These are phyloP conservation scores for Scleropages formosus DNA, from an alignment of 2,797 vertebrate species.

Conservation along the genomic window DNA sequence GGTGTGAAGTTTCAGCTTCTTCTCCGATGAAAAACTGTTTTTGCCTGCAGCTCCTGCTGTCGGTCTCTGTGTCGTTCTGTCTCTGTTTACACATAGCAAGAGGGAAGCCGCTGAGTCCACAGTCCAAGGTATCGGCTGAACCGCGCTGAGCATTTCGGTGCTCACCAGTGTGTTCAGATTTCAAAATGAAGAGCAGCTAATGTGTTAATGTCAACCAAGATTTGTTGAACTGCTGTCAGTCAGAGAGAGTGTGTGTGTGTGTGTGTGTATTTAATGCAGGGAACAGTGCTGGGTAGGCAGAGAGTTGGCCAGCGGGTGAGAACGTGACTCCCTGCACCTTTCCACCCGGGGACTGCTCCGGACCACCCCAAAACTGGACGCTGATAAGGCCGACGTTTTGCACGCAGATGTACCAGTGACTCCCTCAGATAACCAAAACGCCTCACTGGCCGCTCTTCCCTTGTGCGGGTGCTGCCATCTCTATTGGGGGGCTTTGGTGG, in stretches of 20 bases:
- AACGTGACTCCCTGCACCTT: not conserved
- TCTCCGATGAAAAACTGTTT: not conserved
- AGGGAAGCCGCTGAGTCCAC: not conserved
- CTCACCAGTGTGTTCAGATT: not conserved
- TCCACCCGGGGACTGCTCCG: too few relatives aligned
- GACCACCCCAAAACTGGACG: too few relatives aligned
- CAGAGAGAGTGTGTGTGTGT: not conserved
- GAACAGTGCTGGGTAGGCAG: not conserved
- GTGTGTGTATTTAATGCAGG: not conserved
- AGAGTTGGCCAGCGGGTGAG: not conserved
- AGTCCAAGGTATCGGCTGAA: not conserved
- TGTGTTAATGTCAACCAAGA: not conserved
- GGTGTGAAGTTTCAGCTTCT: not conserved
- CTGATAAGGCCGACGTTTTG: too few relatives aligned
- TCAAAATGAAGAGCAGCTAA: not conserved
- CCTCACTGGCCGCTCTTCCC: too few relatives aligned
- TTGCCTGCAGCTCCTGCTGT: not conserved
- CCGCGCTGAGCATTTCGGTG: not conserved
- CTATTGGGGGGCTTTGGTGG: too few relatives aligned
- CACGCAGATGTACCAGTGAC: too few relatives aligned
- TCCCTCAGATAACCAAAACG: too few relatives aligned
- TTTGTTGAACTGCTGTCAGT: not conserved
- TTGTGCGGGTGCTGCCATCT: too few relatives aligned
- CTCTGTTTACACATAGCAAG: not conserved
- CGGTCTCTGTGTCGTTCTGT: not conserved